phyloP scores from a whole-genome alignment of 2,888 invertebrate species.

The Microplitis deprimator region DNA sequence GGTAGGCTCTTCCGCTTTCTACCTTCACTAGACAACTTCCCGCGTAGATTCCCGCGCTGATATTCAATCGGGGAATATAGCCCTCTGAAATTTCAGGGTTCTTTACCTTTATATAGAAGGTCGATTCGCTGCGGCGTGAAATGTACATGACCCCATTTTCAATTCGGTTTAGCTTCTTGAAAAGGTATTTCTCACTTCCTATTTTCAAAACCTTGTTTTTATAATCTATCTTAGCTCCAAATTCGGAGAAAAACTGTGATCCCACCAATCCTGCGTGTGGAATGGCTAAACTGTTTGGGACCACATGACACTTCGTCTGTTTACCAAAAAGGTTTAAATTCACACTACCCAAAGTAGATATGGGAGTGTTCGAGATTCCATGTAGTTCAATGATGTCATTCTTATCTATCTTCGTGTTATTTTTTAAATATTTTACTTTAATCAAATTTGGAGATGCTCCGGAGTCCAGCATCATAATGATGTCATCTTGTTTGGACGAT shows the following conservation, averaged over 20 bases:
- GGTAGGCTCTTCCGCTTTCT: not conserved
- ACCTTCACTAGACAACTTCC: not conserved
- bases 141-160: not conserved
- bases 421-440: not conserved
- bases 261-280: slow-evolving; percentile 31
- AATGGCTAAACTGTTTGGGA: not conserved
- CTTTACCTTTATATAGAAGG: not conserved
- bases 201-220: not conserved
- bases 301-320: not conserved
- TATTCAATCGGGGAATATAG: not conserved
- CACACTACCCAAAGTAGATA: not conserved
- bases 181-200: not conserved
- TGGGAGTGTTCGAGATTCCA: not conserved
- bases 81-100: not conserved
- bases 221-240: not conserved
- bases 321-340: not conserved
- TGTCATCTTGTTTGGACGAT: not conserved
- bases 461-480: not conserved
- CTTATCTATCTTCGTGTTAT: not conserved
- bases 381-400: not conserved
- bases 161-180: not conserved
- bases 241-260: not conserved
- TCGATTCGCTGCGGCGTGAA: not conserved
- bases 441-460: not conserved
- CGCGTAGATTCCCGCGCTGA: not conserved